phyloP scores from a whole-genome alignment of 1,140 invertebrate genomes.

The Muscidifurax raptorellus region DNA sequence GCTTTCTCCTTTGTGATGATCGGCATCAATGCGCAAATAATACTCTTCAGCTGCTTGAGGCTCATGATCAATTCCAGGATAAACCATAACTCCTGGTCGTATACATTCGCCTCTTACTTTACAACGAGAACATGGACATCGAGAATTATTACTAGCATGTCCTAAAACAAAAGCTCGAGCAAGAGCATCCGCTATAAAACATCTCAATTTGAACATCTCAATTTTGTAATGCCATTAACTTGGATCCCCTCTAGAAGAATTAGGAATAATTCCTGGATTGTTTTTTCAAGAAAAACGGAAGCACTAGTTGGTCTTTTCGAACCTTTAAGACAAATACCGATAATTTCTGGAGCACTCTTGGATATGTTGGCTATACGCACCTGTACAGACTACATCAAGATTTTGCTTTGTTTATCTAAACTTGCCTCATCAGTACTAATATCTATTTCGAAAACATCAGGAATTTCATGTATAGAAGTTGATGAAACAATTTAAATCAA shows the following conservation, averaged over 20 bases:
- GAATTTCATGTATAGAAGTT: neutral
- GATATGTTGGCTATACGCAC: neutral
- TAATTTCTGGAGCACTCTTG: conserved; percentile 13
- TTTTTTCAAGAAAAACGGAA: conserved; percentile 38
- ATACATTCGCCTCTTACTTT: conserved; percentile 30
- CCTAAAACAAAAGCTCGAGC: conserved; percentile 45
- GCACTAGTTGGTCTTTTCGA: conserved; percentile 44
- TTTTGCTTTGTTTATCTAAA: neutral
- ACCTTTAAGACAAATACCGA: conserved; percentile 48
- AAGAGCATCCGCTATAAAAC: conserved; percentile 53
- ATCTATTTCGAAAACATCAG: neutral
- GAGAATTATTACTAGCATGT: conserved; percentile 44
- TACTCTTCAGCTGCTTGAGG: conserved; percentile 47
- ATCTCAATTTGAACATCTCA: conserved; percentile 34
- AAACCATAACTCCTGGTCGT: conserved; percentile 11
- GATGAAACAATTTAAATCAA: no score
- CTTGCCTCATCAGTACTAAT: conserved; percentile 9
- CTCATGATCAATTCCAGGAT: conserved; percentile 6
- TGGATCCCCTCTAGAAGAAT: conserved; percentile 36
- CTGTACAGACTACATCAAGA: conserved; percentile 19
- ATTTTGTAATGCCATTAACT: conserved; percentile 10
- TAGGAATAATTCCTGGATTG: conserved; percentile 24
- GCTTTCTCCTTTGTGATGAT: conserved; percentile 50
- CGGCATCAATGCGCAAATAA: conserved; percentile 35
- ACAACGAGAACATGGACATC: conserved; percentile 43